Evolutionary conservation across 1,140 invertebrate genomes (phyloP).

Genomic region (Phocides pigmalion): DNA sequence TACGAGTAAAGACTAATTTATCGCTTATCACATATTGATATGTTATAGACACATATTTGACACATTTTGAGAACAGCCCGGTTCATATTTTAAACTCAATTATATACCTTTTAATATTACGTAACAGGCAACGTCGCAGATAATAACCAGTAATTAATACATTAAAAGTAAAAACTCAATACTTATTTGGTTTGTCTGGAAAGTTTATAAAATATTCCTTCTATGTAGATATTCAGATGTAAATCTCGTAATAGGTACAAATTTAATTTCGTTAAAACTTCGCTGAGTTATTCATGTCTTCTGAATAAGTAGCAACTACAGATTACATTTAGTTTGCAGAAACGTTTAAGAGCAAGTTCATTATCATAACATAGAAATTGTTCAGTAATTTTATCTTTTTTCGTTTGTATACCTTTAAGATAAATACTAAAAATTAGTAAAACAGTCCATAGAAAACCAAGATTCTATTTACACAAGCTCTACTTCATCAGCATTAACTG

Average conservation of each 20-base stretch:
- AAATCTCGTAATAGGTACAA: slow-evolving; percentile 7
- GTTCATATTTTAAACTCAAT: no score
- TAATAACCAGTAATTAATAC: background rate
- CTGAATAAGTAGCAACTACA: background rate
- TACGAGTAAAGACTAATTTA: no score
- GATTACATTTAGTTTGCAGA: background rate
- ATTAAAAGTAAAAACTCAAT: background rate
- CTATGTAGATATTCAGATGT: background rate
- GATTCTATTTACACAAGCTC: no score
- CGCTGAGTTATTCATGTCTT: background rate
- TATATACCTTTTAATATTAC: no score
- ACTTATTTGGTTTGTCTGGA: background rate
- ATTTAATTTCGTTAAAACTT: background rate
- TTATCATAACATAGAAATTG: background rate
- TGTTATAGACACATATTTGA: no score
- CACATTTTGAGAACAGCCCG: no score
- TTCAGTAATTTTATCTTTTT: background rate
- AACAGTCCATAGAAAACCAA: no score
- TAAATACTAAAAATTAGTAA: no score
- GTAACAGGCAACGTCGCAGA: no score
- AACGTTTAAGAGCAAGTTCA: background rate
- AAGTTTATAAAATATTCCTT: slow-evolving; percentile 4
- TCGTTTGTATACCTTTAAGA: no score
- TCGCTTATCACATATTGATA: no score
- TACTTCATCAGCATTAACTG: no score